A percentile compares a stretch with the other conserved stretches of the same genome.
Conservation (phyloP, 2,113 vertebrate species). For the Apistogramma diplotaenia region DNA sequence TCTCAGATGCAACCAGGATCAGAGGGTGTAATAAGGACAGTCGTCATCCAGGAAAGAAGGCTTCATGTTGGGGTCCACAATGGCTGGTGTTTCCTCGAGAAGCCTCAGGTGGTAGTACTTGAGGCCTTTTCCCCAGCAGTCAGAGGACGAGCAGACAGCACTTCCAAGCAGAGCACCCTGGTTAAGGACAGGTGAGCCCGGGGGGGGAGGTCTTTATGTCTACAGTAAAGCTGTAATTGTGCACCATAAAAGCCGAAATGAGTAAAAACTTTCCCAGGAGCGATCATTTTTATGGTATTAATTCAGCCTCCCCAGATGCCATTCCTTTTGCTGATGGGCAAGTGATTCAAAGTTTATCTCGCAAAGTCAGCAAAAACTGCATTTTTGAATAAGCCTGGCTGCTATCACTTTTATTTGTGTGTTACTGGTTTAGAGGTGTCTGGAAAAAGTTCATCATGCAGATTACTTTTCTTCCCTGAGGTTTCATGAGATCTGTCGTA, state of each 20-base stretch:
- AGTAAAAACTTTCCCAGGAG: slow-evolving; percentile 6
- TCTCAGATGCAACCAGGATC: slow-evolving; percentile 62
- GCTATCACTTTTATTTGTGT: slow-evolving; percentile 1
- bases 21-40: slow-evolving; percentile 4
- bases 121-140: slow-evolving; percentile 60
- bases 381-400: neutral
- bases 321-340: neutral
- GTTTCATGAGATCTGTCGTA: neutral
- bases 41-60: slow-evolving; percentile 87
- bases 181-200: slow-evolving; percentile 73
- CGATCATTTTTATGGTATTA: slow-evolving; percentile 28
- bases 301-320: neutral
- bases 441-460: neutral
- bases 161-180: slow-evolving; percentile 50
- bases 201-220: neutral
- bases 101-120: slow-evolving; percentile 87
- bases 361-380: slow-evolving; percentile 5
- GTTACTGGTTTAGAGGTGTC: neutral
- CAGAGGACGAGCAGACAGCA: slow-evolving; percentile 55
- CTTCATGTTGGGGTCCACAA: slow-evolving; percentile 90
- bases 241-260: neutral
- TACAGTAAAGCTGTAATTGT: neutral
- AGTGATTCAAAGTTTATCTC: slow-evolving; percentile 11
- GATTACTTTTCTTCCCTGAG: neutral
- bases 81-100: slow-evolving; percentile 85